Evolutionary conservation across 2,888 invertebrate species (phyloP).

Genomic region (Anorthoa munda): DNA sequence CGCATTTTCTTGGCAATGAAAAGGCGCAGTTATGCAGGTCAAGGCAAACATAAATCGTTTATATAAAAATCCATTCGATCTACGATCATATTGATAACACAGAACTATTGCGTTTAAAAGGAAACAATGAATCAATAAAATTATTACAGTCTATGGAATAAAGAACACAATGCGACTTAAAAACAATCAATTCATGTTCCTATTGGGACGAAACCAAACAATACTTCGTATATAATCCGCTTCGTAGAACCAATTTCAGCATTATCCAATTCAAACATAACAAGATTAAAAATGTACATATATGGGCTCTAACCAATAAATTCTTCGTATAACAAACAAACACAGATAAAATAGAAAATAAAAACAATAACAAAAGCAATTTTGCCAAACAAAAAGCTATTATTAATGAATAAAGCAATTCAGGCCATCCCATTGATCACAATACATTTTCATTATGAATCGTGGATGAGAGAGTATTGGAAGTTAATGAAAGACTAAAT

Average conservation of each 20-base stretch:
- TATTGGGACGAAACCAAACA: conserved; percentile 37
- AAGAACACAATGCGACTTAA: background rate
- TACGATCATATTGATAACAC: conserved; percentile 28
- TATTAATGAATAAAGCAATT: conserved; percentile 41
- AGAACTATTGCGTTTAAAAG: conserved; percentile 31
- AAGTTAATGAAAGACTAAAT: conserved; percentile 1
- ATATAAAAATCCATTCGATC: conserved; percentile 14
- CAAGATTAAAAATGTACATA: conserved; percentile 1
- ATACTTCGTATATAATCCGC: conserved; percentile 24
- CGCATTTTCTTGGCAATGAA: conserved; percentile 3
- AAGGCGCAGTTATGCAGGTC: conserved; percentile 19
- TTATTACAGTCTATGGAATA: conserved; percentile 2
- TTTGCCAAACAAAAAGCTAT: conserved; percentile 14
- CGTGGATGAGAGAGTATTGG: background rate
- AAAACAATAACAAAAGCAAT: conserved; percentile 16
- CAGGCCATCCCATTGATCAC: conserved; percentile 22
- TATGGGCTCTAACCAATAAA: conserved; percentile 1
- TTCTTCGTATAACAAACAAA: conserved; percentile 7
- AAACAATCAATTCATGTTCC: conserved; percentile 10
- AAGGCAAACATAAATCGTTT: conserved; percentile 27
- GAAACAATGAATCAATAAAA: conserved; percentile 6
- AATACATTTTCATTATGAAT: conserved; percentile 44
- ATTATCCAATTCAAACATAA: conserved; percentile 37
- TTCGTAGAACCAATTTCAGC: conserved; percentile 36
- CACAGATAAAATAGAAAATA: conserved; percentile 5